Evolutionary conservation across 2,888 invertebrate genomes (phyloP), one percentile per base, ranked within the genome.

Genomic region (Drosophila gaucha): DNA sequence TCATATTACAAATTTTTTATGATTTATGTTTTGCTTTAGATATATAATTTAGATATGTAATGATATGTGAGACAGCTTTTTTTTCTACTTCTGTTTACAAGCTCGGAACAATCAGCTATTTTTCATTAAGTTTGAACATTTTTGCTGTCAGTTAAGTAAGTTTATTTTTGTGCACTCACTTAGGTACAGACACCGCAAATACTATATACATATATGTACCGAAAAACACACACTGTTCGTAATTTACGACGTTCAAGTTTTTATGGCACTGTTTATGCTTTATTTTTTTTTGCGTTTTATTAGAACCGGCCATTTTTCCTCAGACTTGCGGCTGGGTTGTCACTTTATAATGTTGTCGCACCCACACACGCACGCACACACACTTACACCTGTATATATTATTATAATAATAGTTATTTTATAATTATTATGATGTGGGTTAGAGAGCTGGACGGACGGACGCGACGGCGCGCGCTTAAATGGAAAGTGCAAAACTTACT

Each of bases 401-500:
- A 28, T 24, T 41, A 55, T 51, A 52, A 67, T 76, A 60, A 68
- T 58, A 35, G 35, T 41, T 26, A 68, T 50, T 57, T 36, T 66
- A 63, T 59, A 60, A 59, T 72, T 63, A 68, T 56, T 66, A 44
- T 44, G 64, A 31, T 38, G 18, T n/a, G 54, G 31, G 5, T 10
- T 26, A 16, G 31, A 31, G 20, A 16, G 24, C 12, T 35, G 35
- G 16, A 8, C 49, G 33, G 49, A 24, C 35, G 49, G 35, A 50
- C 24, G 31, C 57, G 60, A 31, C 64, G 49, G 55, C 67, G 82
- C 82, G 86, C 70, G 88, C 71, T 87, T 87, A 64, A 83, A 87
- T 87, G 86, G 86, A 83, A 87, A 87, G 82, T 85, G 88, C 82
- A 86, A 83, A 83, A 83, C 82, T 83, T 87, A 86, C 82, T 83